Percentiles rank a stretch among this genome's conserved stretches.
Conservation (phyloP, 2,797 vertebrate genomes). For the Pyrocephalus nanus region DNA sequence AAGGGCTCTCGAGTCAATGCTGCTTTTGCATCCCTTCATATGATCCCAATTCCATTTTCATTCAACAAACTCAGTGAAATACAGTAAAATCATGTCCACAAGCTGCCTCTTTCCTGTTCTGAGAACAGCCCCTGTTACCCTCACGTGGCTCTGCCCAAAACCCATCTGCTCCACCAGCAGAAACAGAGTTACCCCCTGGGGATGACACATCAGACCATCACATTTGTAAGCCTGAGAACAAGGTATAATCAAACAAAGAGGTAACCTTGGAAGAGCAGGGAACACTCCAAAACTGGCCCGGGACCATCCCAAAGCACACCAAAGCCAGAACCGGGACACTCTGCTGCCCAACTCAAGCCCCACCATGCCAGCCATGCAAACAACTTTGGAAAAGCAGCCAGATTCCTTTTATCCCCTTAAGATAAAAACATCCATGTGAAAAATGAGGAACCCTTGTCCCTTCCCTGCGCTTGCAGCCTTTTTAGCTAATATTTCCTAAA, state of each 20-base stretch:
- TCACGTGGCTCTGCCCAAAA: neutral
- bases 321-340: neutral
- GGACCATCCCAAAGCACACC: accelerated
- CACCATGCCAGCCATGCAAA: neutral
- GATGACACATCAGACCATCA: neutral
- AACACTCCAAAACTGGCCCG: neutral
- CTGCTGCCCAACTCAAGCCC: neutral
- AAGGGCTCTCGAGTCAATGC: neutral
- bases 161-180: neutral
- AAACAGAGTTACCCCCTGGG: neutral
- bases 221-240: neutral
- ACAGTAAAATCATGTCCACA: neutral
- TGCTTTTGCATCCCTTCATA: neutral
- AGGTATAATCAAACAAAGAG: neutral
- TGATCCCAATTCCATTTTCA: neutral
- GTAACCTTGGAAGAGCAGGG: neutral
- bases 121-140: neutral
- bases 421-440: neutral
- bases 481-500: conserved; percentile 31
- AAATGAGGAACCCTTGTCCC: neutral
- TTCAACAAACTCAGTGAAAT: neutral
- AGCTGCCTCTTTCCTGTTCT: neutral
- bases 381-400: neutral
- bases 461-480: neutral
- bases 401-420: neutral